Percentiles rank a stretch among this genome's conserved stretches.
Evolutionary conservation across 2,113 vertebrate genomes (phyloP).

Genomic region (Rhombomys opimus): DNA sequence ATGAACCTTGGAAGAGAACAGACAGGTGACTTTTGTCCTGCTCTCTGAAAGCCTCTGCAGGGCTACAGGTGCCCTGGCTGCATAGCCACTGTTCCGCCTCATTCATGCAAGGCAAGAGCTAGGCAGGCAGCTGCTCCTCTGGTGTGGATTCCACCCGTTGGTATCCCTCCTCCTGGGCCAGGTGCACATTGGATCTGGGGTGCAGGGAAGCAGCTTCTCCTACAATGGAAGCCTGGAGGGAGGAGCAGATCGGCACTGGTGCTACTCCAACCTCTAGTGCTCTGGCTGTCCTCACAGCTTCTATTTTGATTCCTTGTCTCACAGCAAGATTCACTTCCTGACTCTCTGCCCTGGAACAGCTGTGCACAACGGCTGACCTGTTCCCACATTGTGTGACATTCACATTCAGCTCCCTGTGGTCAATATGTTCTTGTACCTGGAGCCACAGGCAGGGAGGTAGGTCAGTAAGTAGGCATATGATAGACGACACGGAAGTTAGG

Average conservation of each 20-base stretch:
- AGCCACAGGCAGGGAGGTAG: background rate
- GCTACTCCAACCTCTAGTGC: background rate
- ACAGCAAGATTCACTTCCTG: background rate
- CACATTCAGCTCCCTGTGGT: background rate
- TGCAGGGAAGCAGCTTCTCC: background rate
- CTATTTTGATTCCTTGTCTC: background rate
- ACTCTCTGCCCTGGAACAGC: background rate
- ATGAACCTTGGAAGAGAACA: background rate
- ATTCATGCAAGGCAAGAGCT: fast-evolving
- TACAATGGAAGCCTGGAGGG: background rate
- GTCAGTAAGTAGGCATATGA: background rate
- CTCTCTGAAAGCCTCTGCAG: background rate
- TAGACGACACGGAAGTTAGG: background rate
- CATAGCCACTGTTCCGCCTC: background rate
- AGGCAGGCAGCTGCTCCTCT: background rate
- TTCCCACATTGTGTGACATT: background rate
- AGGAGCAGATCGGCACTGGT: background rate
- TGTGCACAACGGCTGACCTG: background rate
- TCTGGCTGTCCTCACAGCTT: background rate
- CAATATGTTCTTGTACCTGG: background rate
- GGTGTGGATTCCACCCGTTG: background rate
- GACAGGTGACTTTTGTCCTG: background rate
- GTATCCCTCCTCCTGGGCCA: background rate
- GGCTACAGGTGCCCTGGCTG: background rate
- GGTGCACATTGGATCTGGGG: background rate